Evolutionary conservation across 2,888 invertebrate genomes (phyloP), one percentile per base, ranked within the genome.

Genomic region (Dynastes hyllus): DNA sequence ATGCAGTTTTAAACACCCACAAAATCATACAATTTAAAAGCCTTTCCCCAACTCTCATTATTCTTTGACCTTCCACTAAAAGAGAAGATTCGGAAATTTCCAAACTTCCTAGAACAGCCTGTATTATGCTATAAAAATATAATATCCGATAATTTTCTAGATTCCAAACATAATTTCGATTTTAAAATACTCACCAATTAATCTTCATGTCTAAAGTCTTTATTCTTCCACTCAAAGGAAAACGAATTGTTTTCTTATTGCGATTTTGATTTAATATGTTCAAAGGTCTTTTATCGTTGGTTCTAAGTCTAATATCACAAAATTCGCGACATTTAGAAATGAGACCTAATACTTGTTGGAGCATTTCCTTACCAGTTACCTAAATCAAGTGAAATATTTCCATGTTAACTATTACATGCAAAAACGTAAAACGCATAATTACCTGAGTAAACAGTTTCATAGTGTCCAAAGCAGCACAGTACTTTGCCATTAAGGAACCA

Each of bases 191-290:
- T 90, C 90, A 94, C 94, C 94, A 94, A 85, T 93, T 94, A n/a
- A 95, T 91, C 89, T 96, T 96, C 93, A 94, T 94, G 83, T 93
- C 92, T 75, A 91, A 89, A 0, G 92, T 93, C 85, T 90, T 93
- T 65, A 96, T 93, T 87, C 92, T 93, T 65, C 95, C 95, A 81
- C 91, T 91, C 87, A 95, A 90, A 0, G 94, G 93, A 88, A 92
- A 95, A 8, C 95, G 90, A 79, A 95, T 93, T 0, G 92, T 92
- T 78, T 89, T 85, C 80, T 87, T 88, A 69, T 88, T 87, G 83
- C 92, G 92, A 85, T 92, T 92, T 84, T 92, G 92, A 86, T 95
- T 95, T 3, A 96, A 88, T 0, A 91, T 86, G 86, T 96, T 96
- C 55, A 96, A 89, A 37, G 90, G 89, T 82, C 92, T 91, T 80